A percentile compares a stretch with the other conserved stretches of the same genome.
phyloP scores from a whole-genome alignment of 92 coral and sea anemone genomes.

The Umimayanthus chanpuru region DNA sequence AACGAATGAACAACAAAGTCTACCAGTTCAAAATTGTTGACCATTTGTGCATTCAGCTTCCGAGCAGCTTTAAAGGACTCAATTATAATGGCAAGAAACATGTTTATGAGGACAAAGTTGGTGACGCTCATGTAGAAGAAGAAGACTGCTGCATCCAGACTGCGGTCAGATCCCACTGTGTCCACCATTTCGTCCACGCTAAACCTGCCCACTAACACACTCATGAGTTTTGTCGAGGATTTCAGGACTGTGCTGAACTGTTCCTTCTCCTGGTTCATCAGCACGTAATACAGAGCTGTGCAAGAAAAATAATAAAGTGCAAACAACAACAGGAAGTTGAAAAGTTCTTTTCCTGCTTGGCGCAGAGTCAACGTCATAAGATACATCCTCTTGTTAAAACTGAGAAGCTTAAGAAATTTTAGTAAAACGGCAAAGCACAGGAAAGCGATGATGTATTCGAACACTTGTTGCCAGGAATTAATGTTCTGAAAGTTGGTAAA shows the following conservation, averaged over 20 bases:
- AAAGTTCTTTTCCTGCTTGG: constrained; percentile 70
- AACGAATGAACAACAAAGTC: constrained; percentile 72
- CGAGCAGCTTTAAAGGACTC: constrained; percentile 75
- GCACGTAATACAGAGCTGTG: constrained; percentile 65
- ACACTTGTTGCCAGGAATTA: constrained; percentile 84
- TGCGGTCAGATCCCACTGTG: constrained; percentile 51
- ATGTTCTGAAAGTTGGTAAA: constrained; percentile 86
- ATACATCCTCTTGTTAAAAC: constrained; percentile 90
- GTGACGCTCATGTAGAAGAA: constrained; percentile 74
- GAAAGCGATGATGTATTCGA: constrained; percentile 80
- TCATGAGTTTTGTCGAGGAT: constrained; percentile 77
- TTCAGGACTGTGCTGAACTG: constrained; percentile 70
- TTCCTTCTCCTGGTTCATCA: constrained; percentile 65
- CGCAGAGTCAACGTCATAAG: constrained; percentile 77
- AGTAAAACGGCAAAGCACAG: constrained; percentile 65
- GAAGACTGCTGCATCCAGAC: constrained; percentile 66
- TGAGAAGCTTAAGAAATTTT: constrained; percentile 79
- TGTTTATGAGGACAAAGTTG: constrained; percentile 79
- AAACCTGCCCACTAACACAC: constrained; percentile 83
- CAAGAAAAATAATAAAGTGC: constrained; percentile 70
- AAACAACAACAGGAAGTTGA: constrained; percentile 61
- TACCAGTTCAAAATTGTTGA: constrained; percentile 81
- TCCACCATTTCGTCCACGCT: constrained; percentile 62
- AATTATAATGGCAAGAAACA: constrained; percentile 77
- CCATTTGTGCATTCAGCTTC: constrained; percentile 47